These are phyloP conservation scores for Galerucella pusilla DNA, from an alignment of 2,888 invertebrate genomes.

Conservation along the genomic window DNA sequence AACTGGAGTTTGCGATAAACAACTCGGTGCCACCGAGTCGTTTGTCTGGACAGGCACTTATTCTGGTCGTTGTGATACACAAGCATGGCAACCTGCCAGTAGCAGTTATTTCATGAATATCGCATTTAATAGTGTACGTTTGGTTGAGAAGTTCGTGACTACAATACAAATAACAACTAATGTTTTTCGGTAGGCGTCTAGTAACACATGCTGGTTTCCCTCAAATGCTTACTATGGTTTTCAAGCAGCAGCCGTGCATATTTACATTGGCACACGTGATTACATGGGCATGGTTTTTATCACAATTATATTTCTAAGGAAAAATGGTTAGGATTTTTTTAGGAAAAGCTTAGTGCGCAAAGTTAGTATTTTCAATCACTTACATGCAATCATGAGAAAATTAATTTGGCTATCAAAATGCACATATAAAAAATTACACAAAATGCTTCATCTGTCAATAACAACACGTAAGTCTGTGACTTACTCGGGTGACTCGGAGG, in stretches of 20 bases:
- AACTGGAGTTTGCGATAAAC: no score
- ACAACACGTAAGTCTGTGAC: conserved; percentile 56
- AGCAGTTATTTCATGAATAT: background rate
- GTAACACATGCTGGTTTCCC: conserved; percentile 5
- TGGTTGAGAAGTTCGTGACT: background rate
- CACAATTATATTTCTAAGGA: no score
- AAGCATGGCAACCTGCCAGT: no score
- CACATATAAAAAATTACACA: conserved; percentile 15
- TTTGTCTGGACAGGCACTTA: no score
- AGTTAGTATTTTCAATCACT: no score
- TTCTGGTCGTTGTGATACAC: no score
- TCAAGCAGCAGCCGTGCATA: background rate
- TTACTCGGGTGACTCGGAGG: conserved; percentile 65
- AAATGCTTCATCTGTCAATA: conserved; percentile 27
- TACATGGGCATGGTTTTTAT: no score
- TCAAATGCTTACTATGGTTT: background rate
- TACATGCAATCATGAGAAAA: no score
- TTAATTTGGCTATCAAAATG: background rate
- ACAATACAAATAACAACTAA: conserved; percentile 7
- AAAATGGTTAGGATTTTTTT: no score
- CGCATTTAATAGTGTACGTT: background rate
- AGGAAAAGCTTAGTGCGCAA: no score
- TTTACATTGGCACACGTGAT: background rate
- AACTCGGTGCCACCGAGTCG: no score
- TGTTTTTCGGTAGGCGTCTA: conserved; percentile 38